Conservation (phyloP, 2,113 vertebrate species). For the Charadrius vociferus region DNA sequence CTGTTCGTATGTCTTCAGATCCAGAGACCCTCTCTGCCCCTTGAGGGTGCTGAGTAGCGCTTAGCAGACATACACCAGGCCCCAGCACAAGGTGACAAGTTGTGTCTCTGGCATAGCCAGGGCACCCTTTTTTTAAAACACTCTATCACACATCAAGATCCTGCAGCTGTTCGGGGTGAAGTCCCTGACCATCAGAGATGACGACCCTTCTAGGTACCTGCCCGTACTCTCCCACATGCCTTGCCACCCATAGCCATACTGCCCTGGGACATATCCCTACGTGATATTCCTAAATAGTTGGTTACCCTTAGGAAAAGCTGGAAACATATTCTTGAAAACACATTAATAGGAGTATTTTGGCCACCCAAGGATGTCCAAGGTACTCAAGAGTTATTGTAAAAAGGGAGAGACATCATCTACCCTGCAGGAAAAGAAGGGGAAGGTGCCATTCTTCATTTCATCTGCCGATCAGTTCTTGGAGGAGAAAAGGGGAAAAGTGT, state of each 20-base stretch:
- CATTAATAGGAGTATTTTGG: background rate
- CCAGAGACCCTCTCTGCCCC: background rate
- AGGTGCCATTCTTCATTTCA: background rate
- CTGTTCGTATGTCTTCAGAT: background rate
- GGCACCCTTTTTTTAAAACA: background rate
- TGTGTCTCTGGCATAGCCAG: background rate
- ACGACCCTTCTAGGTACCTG: background rate
- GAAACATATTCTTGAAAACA: background rate
- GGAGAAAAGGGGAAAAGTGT: background rate
- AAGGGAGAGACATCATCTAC: background rate
- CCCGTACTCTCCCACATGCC: background rate
- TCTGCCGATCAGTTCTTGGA: background rate
- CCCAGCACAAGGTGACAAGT: background rate
- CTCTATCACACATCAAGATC: background rate
- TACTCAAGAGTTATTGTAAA: background rate
- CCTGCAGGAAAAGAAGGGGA: background rate
- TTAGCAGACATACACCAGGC: background rate
- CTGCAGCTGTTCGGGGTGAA: background rate
- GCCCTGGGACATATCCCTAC: fast-evolving
- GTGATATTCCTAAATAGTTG: background rate
- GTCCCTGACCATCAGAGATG: background rate
- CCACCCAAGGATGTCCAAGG: background rate
- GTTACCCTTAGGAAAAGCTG: background rate
- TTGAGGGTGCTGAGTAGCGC: background rate
- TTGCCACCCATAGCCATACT: background rate